phyloP scores from a whole-genome alignment of 1,140 invertebrate genomes.

The Alviniconcha marisindica region DNA sequence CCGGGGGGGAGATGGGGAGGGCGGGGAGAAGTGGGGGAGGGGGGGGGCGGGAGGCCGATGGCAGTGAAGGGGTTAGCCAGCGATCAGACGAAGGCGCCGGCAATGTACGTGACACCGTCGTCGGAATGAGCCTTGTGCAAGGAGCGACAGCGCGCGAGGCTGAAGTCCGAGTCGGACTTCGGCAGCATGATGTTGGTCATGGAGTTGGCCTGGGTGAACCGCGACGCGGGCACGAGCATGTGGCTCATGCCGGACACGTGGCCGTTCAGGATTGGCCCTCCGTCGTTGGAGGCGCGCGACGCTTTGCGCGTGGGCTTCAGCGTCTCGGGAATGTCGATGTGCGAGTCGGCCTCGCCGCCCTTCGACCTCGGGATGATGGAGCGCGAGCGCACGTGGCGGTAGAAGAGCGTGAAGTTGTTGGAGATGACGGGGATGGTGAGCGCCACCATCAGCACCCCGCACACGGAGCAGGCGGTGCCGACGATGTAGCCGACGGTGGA shows the following conservation, averaged over 20 bases:
- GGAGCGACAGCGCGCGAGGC: constrained; percentile 53
- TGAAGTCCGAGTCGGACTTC: constrained; percentile 53
- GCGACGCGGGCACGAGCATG: constrained; percentile 47
- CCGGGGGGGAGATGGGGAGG: too few species aligned
- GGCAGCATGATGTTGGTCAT: constrained; percentile 54
- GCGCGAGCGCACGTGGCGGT: constrained; percentile 68
- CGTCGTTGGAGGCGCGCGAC: constrained; percentile 62
- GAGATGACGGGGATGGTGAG: constrained; percentile 74
- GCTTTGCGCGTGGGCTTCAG: constrained; percentile 55
- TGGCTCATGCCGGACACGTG: constrained; percentile 46
- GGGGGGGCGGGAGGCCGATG: too few species aligned
- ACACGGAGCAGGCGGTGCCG: constrained; percentile 69
- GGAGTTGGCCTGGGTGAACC: constrained; percentile 59
- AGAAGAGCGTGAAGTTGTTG: constrained; percentile 73
- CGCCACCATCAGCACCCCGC: constrained; percentile 69
- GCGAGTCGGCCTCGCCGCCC: constrained; percentile 40
- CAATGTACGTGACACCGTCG: constrained; percentile 65
- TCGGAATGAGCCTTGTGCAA: constrained; percentile 63
- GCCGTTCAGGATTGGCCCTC: constrained; percentile 65
- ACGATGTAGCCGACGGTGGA: constrained; percentile 78
- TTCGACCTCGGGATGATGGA: constrained; percentile 47
- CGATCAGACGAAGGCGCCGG: constrained; percentile 56
- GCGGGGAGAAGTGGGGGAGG: too few species aligned
- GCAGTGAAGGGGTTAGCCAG: not conserved
- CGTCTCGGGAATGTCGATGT: constrained; percentile 39